These are phyloP conservation scores for Sinosuthora webbiana DNA, from an alignment of 2,113 vertebrate species.

Conservation along the genomic window DNA sequence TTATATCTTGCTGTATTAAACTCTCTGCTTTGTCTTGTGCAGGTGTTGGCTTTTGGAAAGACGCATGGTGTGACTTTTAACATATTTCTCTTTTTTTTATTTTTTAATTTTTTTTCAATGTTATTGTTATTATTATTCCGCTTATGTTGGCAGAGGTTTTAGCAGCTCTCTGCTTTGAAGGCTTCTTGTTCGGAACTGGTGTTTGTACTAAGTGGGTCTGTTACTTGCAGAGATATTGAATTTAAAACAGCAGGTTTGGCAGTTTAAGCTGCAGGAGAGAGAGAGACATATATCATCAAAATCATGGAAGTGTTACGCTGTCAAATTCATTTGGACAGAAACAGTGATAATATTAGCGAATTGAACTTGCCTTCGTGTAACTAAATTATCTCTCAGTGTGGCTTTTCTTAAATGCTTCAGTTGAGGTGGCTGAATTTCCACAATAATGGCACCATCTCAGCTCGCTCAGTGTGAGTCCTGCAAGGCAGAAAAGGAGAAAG, in stretches of 20 bases:
- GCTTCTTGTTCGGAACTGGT: conserved; percentile 75
- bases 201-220: conserved; percentile 72
- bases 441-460: neutral
- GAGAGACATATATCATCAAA: conserved; percentile 10
- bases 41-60: conserved; percentile 89
- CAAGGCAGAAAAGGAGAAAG: neutral
- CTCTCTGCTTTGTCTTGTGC: conserved; percentile 87
- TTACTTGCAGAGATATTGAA: conserved; percentile 81
- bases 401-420: neutral
- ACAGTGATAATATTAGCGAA: neutral
- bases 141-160: conserved; percentile 76
- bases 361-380: neutral
- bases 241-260: conserved; percentile 37
- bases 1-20: conserved; percentile 83
- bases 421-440: neutral
- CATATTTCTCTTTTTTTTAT: conserved; percentile 74
- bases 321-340: conserved; percentile 9
- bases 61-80: conserved; percentile 86
- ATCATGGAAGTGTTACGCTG: conserved; percentile 11
- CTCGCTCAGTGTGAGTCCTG: neutral
- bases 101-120: neutral
- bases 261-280: conserved; percentile 51
- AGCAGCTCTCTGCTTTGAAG: conserved; percentile 80
- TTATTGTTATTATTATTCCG: conserved; percentile 64
- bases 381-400: neutral